A percentile compares a stretch with the other conserved stretches of the same genome.
phyloP scores from a whole-genome alignment of 1,140 invertebrate genomes.

The Idris sp. region DNA sequence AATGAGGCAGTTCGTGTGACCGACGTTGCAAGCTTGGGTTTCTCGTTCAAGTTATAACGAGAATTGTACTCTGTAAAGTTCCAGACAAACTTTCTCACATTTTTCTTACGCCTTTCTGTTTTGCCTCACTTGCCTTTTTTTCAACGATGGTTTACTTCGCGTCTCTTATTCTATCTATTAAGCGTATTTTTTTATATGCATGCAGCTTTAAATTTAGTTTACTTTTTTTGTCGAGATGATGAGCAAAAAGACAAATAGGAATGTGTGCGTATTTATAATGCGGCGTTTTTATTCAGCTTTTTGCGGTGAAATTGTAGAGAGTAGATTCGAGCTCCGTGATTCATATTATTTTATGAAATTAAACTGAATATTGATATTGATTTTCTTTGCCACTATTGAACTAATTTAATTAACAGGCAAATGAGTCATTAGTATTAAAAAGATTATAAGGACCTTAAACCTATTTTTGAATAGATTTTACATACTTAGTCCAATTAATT shows the following conservation, averaged over 20 bases:
- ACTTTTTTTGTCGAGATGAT: constrained; percentile 1
- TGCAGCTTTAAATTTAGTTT: constrained; percentile 17
- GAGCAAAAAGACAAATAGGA: too few species aligned
- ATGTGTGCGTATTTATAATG: too few species aligned
- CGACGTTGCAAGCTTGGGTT: constrained; percentile 48
- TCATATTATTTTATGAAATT: neutral
- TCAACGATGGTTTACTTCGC: constrained; percentile 23
- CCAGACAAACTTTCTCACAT: constrained; percentile 51
- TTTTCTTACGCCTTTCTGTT: constrained; percentile 48
- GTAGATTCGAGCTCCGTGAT: too few species aligned
- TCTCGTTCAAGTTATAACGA: constrained; percentile 60
- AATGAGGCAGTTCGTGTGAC: constrained; percentile 41
- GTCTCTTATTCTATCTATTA: constrained; percentile 44
- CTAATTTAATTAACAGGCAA: neutral
- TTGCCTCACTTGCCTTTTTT: constrained; percentile 18
- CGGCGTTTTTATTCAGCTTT: too few species aligned
- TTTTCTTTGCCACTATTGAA: neutral
- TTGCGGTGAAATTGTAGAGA: too few species aligned
- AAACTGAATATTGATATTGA: neutral
- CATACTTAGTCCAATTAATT: too few species aligned
- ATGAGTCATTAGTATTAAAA: too few species aligned
- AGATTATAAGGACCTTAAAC: too few species aligned
- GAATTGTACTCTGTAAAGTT: constrained; percentile 57
- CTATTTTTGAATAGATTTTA: too few species aligned
- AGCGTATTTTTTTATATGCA: constrained; percentile 34